Base-by-base conservation (phyloP, 2,113 vertebrate genomes). In the Psephotus haematonotus region DNA sequence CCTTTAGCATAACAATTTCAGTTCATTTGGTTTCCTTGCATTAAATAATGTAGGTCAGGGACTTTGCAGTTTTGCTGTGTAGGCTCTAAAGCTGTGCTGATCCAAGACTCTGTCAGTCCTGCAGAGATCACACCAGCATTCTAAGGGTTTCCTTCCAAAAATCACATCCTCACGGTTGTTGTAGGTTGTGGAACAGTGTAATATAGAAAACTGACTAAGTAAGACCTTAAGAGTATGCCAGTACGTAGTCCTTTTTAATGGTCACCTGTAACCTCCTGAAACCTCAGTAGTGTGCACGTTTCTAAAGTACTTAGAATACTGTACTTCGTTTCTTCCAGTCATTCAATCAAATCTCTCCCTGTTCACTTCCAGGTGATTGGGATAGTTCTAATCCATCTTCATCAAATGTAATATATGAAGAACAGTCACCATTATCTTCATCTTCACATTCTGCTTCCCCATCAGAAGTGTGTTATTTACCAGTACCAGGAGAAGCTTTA, bases 321-420 rank as follows among this genome's bases (percentile, higher is more conserved):
- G 33, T 31, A 25, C 49, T 9, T 20, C 23, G 23, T 4, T 35
- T 57, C 39, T 27, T n/a, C 11, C 24, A 31, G 63, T 72, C 33
- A 12, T 47, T 63, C 46, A 87, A 33, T 92, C 43, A 50, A 49
- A 75, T 89, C 44, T 87, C 72, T 96, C 9, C 0, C 75, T 90
- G 31, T 96, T 97, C 35, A 4, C 65, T 96, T 98, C 17, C 92
- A 99, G 98, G 98, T 97, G 98, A 98, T 90, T 98, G 98, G 98
- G 98, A 99, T 95, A 97, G 97, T 98, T 97, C 91, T 90, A 98
- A 94, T 97, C 97, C 98, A 97, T 96, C 98, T 96, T 98, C 98
- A 90, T 98, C 98, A 97, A 98, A 96, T 98, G 98, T 99, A 96
- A 98, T 98, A 84, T 98, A 98, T 90, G 99, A 98, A 86, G 98